These are phyloP conservation scores for Thelohanellus kitauei DNA, from an alignment of 30 jellyfish, hydroid and myxozoan species.

Conservation along the genomic window DNA sequence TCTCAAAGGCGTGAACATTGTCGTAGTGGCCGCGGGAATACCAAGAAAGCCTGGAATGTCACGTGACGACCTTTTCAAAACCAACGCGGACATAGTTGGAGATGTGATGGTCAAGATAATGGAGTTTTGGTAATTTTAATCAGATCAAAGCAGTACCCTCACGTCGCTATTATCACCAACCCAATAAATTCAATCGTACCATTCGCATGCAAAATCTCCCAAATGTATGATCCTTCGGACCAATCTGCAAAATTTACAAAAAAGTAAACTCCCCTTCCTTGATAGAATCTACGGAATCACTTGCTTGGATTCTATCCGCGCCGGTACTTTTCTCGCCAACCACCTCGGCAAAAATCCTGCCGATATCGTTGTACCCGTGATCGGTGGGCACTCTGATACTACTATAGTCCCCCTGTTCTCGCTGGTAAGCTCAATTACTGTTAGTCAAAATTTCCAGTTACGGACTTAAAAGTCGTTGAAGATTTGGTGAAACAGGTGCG, in stretches of 20 bases:
- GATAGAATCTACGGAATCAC: constrained; percentile 38
- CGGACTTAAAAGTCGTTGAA: constrained; percentile 38
- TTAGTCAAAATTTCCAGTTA: constrained; percentile 22
- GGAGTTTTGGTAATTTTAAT: too few relatives aligned
- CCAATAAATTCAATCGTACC: constrained; percentile 95
- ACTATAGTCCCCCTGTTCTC: constrained; percentile 62
- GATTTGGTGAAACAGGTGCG: constrained; percentile 38
- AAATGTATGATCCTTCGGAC: constrained; percentile 49
- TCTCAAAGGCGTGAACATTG: constrained; percentile 25
- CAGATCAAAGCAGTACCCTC: constrained; percentile 60
- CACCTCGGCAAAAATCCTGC: background rate
- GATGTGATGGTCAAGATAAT: constrained; percentile 1
- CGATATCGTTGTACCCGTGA: constrained; percentile 35
- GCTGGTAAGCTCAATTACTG: constrained; percentile 10
- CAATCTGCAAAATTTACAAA: too few relatives aligned
- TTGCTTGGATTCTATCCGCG: constrained; percentile 80
- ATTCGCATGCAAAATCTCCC: constrained; percentile 63
- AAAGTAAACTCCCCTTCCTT: too few relatives aligned
- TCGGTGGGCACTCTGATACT: constrained; percentile 95
- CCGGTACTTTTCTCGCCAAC: constrained; percentile 51
- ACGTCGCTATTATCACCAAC: constrained; percentile 53
- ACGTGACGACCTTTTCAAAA: constrained; percentile 75
- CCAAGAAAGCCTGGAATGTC: constrained; percentile 99
- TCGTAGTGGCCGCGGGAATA: constrained; percentile 83
- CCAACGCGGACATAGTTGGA: constrained; percentile 70